These are phyloP conservation scores for Lophura swinhoii DNA, from an alignment of 2,797 vertebrate genomes.

Conservation along the genomic window DNA sequence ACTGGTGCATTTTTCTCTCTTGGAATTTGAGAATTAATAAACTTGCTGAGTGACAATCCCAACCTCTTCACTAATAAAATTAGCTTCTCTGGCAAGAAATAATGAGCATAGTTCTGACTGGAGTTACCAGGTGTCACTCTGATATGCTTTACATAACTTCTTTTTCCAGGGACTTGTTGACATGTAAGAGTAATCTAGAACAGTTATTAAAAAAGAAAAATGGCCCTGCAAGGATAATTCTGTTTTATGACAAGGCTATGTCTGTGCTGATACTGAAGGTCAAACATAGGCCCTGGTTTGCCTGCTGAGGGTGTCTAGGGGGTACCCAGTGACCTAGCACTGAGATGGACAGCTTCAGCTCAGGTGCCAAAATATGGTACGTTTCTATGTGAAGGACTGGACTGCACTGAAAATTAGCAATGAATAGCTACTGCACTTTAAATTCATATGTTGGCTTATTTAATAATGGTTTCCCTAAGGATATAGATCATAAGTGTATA, in stretches of 20 bases:
- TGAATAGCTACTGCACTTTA: neutral
- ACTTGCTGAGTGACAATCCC: slow-evolving; percentile 57
- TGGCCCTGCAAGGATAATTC: neutral
- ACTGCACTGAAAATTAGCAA: neutral
- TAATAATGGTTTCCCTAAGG: neutral
- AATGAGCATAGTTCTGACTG: slow-evolving; percentile 32
- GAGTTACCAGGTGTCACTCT: slow-evolving; percentile 39
- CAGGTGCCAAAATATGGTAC: neutral
- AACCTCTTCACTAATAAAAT: slow-evolving; percentile 53
- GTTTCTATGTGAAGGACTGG: neutral
- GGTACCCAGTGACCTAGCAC: neutral
- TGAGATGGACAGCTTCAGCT: neutral
- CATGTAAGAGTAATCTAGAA: neutral
- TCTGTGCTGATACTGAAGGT: neutral
- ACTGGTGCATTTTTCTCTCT: slow-evolving; percentile 42
- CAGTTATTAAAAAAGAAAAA: neutral
- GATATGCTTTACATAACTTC: neutral
- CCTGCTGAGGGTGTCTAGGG: neutral
- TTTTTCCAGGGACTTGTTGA: slow-evolving; percentile 9
- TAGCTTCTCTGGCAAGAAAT: slow-evolving; percentile 13
- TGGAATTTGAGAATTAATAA: slow-evolving; percentile 63
- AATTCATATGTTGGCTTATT: neutral
- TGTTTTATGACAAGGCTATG: neutral
- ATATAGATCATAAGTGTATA: neutral
- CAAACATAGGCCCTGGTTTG: neutral